These are phyloP conservation scores for Mechanitis messenoides DNA, from an alignment of 2,888 invertebrate genomes.

Conservation along the genomic window DNA sequence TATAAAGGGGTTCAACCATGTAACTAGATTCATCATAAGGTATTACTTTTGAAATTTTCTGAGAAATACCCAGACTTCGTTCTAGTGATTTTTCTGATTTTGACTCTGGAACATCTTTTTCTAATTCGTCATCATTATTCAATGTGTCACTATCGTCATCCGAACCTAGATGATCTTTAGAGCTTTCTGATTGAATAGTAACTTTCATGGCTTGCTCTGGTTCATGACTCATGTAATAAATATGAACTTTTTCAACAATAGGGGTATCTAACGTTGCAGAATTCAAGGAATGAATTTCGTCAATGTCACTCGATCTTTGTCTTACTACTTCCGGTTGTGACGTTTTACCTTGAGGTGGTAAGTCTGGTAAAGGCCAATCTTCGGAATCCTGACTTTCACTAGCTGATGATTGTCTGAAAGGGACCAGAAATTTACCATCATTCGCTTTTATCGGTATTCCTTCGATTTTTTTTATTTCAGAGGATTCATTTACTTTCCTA, in stretches of 20 bases:
- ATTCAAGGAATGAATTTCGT: slow-evolving; percentile 89
- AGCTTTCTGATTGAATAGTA: slow-evolving; percentile 81
- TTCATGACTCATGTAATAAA: slow-evolving; percentile 86
- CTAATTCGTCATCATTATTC: slow-evolving; percentile 79
- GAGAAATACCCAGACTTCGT: slow-evolving; percentile 52
- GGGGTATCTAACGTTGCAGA: slow-evolving; percentile 83
- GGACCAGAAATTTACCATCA: slow-evolving; percentile 43
- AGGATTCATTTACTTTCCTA: slow-evolving; percentile 43
- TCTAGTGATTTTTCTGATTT: slow-evolving; percentile 60
- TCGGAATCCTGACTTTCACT: slow-evolving; percentile 84
- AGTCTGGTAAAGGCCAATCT: slow-evolving; percentile 85
- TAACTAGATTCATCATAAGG: slow-evolving; percentile 71
- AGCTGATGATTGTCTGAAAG: slow-evolving; percentile 63
- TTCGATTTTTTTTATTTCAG: slow-evolving; percentile 47
- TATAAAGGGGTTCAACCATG: slow-evolving; percentile 71
- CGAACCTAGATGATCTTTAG: slow-evolving; percentile 80
- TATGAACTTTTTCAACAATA: slow-evolving; percentile 85
- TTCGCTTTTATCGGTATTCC: slow-evolving; percentile 50
- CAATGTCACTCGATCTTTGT: slow-evolving; percentile 80
- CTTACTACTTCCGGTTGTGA: slow-evolving; percentile 47
- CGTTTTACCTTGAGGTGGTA: slow-evolving; percentile 75
- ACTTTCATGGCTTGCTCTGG: slow-evolving; percentile 88
- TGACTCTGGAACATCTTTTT: slow-evolving; percentile 73
- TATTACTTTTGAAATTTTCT: slow-evolving; percentile 55
- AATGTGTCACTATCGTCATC: slow-evolving; percentile 82